A percentile compares a stretch with the other conserved stretches of the same genome.
These are phyloP conservation scores for Rhynchonycteris naso DNA, from an alignment of 2,797 vertebrate species.

Conservation along the genomic window DNA sequence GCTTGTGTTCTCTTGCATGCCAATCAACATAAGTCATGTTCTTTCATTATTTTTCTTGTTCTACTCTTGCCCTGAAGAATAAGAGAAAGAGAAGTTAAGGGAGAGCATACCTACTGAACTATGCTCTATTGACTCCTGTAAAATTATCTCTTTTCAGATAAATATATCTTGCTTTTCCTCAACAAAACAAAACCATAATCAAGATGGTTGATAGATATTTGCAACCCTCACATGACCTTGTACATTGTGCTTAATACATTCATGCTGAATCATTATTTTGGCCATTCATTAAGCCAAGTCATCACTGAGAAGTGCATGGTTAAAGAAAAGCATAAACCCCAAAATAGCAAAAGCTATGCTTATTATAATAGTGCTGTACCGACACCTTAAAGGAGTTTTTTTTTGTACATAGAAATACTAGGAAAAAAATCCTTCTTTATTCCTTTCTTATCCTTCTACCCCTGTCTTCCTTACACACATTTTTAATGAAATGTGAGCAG, in stretches of 20 bases:
- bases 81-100: slow-evolving; percentile 43
- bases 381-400: not conserved
- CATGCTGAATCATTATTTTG: slow-evolving; percentile 45
- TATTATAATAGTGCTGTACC: not conserved
- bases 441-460: not conserved
- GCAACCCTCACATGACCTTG: not conserved
- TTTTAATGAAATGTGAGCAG: not conserved
- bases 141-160: slow-evolving; percentile 51
- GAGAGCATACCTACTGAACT: not conserved
- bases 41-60: not conserved
- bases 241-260: not conserved
- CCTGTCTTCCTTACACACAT: not conserved
- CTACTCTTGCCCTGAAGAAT: not conserved
- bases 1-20: not conserved
- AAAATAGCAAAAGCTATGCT: not conserved
- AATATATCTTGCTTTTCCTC: slow-evolving; percentile 42
- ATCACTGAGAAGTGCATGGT: not conserved
- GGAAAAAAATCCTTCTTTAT: not conserved
- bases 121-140: slow-evolving; percentile 17
- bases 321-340: not conserved
- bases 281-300: slow-evolving; percentile 1
- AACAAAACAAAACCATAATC: slow-evolving; percentile 53
- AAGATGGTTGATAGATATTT: not conserved
- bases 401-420: not conserved
- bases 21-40: not conserved